phyloP scores from a whole-genome alignment of 2,797 vertebrate species.

The Limnodromus scolopaceus region DNA sequence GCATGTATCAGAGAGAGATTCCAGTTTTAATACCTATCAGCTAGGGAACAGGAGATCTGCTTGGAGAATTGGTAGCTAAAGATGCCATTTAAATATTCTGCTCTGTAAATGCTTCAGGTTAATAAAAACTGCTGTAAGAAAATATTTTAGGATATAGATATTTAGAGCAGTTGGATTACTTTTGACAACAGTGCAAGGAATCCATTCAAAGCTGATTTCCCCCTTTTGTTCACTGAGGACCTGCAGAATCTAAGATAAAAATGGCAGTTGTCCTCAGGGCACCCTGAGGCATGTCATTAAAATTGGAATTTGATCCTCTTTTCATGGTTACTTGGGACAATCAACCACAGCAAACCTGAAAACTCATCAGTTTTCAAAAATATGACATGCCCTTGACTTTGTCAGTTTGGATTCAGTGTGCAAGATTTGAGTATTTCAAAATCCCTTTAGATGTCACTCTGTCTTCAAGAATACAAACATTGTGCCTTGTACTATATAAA shows the following conservation, averaged over 20 bases:
- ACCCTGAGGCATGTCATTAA: slow-evolving; percentile 96
- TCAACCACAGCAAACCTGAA: slow-evolving; percentile 92
- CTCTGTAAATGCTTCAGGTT: slow-evolving; percentile 76
- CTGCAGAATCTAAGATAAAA: slow-evolving; percentile 93
- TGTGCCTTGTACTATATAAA: slow-evolving; percentile 10
- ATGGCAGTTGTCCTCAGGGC: slow-evolving; percentile 94
- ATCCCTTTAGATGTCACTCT: slow-evolving; percentile 99
- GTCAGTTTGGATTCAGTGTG: slow-evolving; percentile 76
- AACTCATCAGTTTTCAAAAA: slow-evolving; percentile 93
- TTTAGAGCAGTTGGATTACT: slow-evolving; percentile 80
- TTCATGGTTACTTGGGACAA: slow-evolving; percentile 90
- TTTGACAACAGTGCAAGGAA: slow-evolving; percentile 83
- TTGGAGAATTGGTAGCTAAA: slow-evolving; percentile 78
- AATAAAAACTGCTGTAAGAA: slow-evolving; percentile 72
- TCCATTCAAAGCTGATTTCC: slow-evolving; percentile 82
- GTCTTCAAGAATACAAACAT: slow-evolving; percentile 88
- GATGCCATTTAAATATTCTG: slow-evolving; percentile 73
- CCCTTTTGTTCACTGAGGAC: slow-evolving; percentile 79
- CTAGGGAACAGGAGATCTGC: slow-evolving; percentile 69
- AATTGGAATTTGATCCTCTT: slow-evolving; percentile 94
- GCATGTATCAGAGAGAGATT: not conserved
- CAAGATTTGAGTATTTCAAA: slow-evolving; percentile 78
- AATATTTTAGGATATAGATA: slow-evolving; percentile 81
- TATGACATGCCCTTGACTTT: slow-evolving; percentile 91
- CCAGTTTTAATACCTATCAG: slow-evolving; percentile 33